Evolutionary conservation across 2,113 vertebrate species (phyloP).

Genomic region (Taurulus bubalis): DNA sequence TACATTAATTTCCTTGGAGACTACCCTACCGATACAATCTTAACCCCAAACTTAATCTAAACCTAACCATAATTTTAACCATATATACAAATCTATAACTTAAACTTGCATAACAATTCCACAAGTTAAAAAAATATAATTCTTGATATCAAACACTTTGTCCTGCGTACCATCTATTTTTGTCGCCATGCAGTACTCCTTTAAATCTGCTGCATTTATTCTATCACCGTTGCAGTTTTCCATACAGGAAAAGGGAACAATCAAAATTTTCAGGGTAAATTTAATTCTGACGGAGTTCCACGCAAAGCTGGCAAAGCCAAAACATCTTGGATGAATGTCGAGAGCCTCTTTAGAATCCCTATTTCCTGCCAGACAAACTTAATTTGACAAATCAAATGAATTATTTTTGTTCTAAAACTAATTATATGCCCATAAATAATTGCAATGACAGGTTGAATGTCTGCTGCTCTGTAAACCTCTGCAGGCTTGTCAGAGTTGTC

Average conservation of each 20-base stretch:
- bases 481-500: slow-evolving; percentile 38
- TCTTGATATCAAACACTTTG: not conserved
- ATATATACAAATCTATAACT: slow-evolving; percentile 2
- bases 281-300: not conserved
- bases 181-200: not conserved
- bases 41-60: slow-evolving; percentile 3
- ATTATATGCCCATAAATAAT: slow-evolving; percentile 28
- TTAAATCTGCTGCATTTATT: not conserved
- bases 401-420: slow-evolving; percentile 14
- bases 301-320: not conserved
- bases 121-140: not conserved
- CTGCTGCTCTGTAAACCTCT: slow-evolving; percentile 21
- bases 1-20: not conserved
- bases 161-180: not conserved
- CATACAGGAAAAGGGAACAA: not conserved
- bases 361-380: slow-evolving; percentile 23
- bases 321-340: slow-evolving; percentile 6
- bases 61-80: not conserved
- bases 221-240: not conserved
- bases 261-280: not conserved
- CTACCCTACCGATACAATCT: not conserved
- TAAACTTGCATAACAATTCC: not conserved
- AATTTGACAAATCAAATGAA: slow-evolving; percentile 41
- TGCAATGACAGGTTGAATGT: slow-evolving; percentile 26
- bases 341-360: slow-evolving; percentile 1